phyloP scores from a whole-genome alignment of 2,888 invertebrate species.

The Andrena minutula region DNA sequence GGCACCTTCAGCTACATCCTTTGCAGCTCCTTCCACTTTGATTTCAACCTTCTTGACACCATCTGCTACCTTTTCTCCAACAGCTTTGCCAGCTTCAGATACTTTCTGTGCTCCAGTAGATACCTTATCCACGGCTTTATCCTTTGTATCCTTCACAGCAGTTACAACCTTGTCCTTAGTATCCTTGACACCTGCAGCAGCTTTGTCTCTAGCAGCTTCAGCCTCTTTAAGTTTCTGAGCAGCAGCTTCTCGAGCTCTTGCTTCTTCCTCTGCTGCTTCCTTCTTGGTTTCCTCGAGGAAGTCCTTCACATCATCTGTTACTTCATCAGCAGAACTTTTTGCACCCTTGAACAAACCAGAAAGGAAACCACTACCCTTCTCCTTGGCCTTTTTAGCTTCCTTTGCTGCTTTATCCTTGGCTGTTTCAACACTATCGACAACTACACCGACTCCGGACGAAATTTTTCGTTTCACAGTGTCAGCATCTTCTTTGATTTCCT shows the following conservation, averaged over 20 bases:
- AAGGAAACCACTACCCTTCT: slow-evolving; percentile 74
- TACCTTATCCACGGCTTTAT: slow-evolving; percentile 50
- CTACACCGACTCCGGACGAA: slow-evolving; percentile 21
- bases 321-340: slow-evolving; percentile 73
- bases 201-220: slow-evolving; percentile 38
- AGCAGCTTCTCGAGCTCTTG: slow-evolving; percentile 38
- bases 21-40: slow-evolving; percentile 16
- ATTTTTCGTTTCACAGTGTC: slow-evolving; percentile 29
- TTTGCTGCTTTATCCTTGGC: slow-evolving; percentile 67
- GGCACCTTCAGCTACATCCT: not conserved
- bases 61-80: slow-evolving; percentile 81
- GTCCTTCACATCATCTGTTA: slow-evolving; percentile 76
- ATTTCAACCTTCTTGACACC: slow-evolving; percentile 68
- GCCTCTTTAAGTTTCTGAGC: slow-evolving; percentile 22
- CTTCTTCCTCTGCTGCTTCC: slow-evolving; percentile 58
- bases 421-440: slow-evolving; percentile 38
- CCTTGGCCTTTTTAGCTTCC: slow-evolving; percentile 72
- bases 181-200: slow-evolving; percentile 43
- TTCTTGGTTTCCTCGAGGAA: slow-evolving; percentile 78
- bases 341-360: slow-evolving; percentile 77
- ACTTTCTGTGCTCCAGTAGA: slow-evolving; percentile 63
- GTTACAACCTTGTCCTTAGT: slow-evolving; percentile 53
- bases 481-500: slow-evolving; percentile 57
- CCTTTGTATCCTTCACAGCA: slow-evolving; percentile 57
- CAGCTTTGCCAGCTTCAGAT: slow-evolving; percentile 85